Base-by-base conservation (phyloP, 2,113 vertebrate species). In the Craseonycteris thonglongyai region DNA sequence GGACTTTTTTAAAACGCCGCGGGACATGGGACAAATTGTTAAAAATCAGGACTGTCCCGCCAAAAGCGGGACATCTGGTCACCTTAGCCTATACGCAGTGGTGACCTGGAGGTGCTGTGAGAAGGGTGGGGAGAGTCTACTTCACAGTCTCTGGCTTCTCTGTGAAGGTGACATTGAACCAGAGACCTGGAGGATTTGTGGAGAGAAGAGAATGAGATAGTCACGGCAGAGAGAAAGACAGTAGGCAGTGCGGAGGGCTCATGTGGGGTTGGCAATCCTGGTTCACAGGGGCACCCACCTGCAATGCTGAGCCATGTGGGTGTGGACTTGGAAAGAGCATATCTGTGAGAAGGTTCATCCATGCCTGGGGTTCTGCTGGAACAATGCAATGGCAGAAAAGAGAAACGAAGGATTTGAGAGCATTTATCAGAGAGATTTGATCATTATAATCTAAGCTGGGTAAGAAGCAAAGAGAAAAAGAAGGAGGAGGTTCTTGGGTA, bases 51-150 rank as follows among this genome's bases (percentile, higher is more conserved):
- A n/a, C n/a, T n/a, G n/a, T n/a, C n/a, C n/a, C n/a, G n/a, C n/a
- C n/a, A n/a, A n/a, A n/a, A n/a, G n/a, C n/a, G n/a, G n/a, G n/a
- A n/a, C n/a, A n/a, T n/a, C n/a, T n/a, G n/a, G n/a, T n/a, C n/a
- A n/a, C n/a, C n/a, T n/a, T n/a, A 15, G 6, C 15, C 2, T 11
- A 18, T 7, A 6, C 26, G 7, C 2, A 47, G 28, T 47, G 3
- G 0, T 2, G 54, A 11, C 24, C 14, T 45, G 38, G 40, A n/a
- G n/a, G 28, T 30, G 42, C 63, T 68, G 2, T 54, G 75, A 33
- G 66, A 33, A 75, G 9, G 33, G 8, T 61, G 69, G 59, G 14
- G 22, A 26, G 65, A 72, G 38, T 1, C 19, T 16, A 33, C 19
- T 22, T 51, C 45, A 58, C 35, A 33, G n/a, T 28, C 63, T 21